phyloP scores from a whole-genome alignment of 2,113 vertebrate species.

The Phalacrocorax brasilianus region DNA sequence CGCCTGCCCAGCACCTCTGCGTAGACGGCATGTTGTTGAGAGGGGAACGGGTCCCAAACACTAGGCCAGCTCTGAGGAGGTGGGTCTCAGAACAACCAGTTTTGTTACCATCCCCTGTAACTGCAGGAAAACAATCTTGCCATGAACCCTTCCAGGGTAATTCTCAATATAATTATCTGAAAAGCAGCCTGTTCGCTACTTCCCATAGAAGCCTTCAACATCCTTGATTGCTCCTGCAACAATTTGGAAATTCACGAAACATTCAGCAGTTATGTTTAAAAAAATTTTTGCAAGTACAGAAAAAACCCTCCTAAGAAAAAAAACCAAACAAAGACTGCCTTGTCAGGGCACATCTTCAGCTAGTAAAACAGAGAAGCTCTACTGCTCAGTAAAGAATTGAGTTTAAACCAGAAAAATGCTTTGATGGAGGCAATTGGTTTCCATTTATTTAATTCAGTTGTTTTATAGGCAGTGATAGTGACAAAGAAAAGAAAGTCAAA shows the following conservation, averaged over 20 bases:
- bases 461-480: not conserved
- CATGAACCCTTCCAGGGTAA: not conserved
- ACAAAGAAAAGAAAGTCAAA: not conserved
- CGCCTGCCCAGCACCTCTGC: not conserved
- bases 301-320: not conserved
- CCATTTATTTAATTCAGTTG: not conserved
- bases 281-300: not conserved
- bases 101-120: not conserved
- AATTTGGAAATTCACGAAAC: not conserved
- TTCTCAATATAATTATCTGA: not conserved
- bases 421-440: not conserved
- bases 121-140: not conserved
- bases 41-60: accelerated
- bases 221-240: not conserved
- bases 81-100: accelerated
- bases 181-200: not conserved
- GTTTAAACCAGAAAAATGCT: not conserved
- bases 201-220: not conserved
- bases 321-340: not conserved
- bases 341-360: not conserved
- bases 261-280: not conserved
- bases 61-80: not conserved
- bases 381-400: not conserved
- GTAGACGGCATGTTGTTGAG: not conserved
- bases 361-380: not conserved